Percentiles rank a stretch among this genome's conserved stretches.
Evolutionary conservation across 2,113 vertebrate species (phyloP).

Genomic region (Cisticola juncidis): DNA sequence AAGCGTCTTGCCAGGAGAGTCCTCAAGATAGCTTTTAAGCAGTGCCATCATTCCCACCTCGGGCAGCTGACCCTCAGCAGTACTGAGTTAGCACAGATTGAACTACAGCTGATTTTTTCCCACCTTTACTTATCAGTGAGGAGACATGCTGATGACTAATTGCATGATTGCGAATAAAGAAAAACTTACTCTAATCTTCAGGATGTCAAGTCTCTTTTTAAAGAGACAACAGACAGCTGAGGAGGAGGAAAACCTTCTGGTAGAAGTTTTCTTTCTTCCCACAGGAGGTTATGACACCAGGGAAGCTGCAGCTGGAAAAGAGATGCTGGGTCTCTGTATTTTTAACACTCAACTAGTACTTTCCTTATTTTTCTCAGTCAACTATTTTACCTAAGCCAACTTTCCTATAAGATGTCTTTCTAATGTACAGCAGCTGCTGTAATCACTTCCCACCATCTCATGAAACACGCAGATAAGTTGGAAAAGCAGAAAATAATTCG

Average conservation of each 20-base stretch:
- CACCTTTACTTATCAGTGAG: not conserved
- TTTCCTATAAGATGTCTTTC: constrained; percentile 25
- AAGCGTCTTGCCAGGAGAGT: not conserved
- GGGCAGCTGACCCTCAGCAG: not conserved
- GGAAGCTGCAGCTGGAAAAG: constrained; percentile 47
- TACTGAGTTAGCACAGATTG: not conserved
- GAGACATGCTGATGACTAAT: constrained; percentile 1
- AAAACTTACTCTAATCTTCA: constrained; percentile 17
- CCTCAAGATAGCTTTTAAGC: not conserved
- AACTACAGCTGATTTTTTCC: constrained; percentile 19
- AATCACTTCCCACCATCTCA: constrained; percentile 27
- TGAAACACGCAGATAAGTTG: not conserved
- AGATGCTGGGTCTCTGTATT: constrained; percentile 2
- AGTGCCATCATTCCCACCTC: not conserved
- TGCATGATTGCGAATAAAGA: not conserved
- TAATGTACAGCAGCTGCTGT: constrained; percentile 62
- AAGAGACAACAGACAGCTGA: not conserved
- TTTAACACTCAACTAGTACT: not conserved
- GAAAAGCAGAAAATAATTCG: constrained; percentile 12
- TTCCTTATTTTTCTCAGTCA: constrained; percentile 34
- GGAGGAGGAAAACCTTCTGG: constrained; percentile 33
- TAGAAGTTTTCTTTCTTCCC: constrained; percentile 17
- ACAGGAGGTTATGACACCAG: not conserved
- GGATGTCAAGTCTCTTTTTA: not conserved
- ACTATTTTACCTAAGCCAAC: constrained; percentile 47